Base-by-base conservation (phyloP, 1,140 invertebrate species). In the Listronotus bonariensis region DNA sequence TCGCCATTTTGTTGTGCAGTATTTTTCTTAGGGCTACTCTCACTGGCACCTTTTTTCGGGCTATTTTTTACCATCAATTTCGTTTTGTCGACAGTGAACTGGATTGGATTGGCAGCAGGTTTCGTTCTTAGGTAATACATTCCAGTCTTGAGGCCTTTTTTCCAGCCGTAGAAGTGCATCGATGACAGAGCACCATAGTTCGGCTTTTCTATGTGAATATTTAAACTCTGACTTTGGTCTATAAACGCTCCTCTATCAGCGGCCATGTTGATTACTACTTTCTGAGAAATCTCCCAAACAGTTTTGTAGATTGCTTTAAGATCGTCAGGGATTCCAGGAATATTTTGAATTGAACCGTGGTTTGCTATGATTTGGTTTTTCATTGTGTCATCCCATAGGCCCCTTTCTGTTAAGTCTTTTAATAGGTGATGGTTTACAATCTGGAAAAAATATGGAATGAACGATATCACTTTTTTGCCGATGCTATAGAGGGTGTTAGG, bases 111-210 rank as follows among this genome's bases (percentile, higher is more conserved):
- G 2, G 92, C 96, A 6, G 97, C 96, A 8, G 97, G 94, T 74
- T 97, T 98, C 0, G 95, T 99, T 31, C 97, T 84, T 60, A 99
- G 82, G 79, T 99, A 99, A 80, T 99, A 99, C 96, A 99, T 99
- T 38, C 97, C 97, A 31, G 97, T 99, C 82, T 99, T 99, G 11
- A 99, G 83, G 7, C 97, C 95, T 78, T 89, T 84, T 83, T 94
- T 92, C 97, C 97, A 99, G 0, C 92, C 94, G 80, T 96, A 95
- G 80, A 99, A 99, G 79, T 99, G 97, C 88, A 99, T 98, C 7
- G 96, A 98, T 1, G 94, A 96, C 17, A 98, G 81, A 78, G 96
- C 97, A 2, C 90, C 92, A 78, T 93, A 95, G 73, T 90, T 95
- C 6, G 97, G 94, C 75, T 95, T 89, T 8, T 93, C 95, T 54